phyloP scores from a whole-genome alignment of 2,888 invertebrate species.

The Autographa pulchrina region DNA sequence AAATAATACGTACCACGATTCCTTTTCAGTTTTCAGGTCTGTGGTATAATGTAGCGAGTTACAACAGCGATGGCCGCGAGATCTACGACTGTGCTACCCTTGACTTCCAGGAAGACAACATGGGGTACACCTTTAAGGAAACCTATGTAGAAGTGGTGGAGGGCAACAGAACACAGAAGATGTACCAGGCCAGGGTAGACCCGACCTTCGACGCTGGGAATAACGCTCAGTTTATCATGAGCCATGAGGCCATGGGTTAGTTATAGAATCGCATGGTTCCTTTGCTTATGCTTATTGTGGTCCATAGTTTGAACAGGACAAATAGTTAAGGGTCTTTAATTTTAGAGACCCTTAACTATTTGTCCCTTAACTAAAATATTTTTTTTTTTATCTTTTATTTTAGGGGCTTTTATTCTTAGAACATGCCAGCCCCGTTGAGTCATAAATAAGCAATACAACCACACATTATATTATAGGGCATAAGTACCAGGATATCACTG shows the following conservation, averaged over 20 bases:
- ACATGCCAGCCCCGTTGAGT: too few relatives aligned
- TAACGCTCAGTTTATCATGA: conserved; percentile 81
- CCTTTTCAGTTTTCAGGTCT: conserved; percentile 81
- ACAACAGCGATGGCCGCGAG: conserved; percentile 78
- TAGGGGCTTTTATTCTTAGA: too few relatives aligned
- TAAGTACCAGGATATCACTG: too few relatives aligned
- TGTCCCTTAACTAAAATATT: too few relatives aligned
- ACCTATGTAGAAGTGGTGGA: conserved; percentile 76
- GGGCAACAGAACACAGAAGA: conserved; percentile 81
- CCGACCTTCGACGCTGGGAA: conserved; percentile 84
- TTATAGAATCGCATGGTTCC: too few relatives aligned
- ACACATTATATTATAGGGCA: too few relatives aligned
- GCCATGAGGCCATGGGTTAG: conserved; percentile 82
- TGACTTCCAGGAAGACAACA: conserved; percentile 83
- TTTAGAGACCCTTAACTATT: too few relatives aligned
- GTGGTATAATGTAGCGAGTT: conserved; percentile 84
- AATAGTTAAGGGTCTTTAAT: too few relatives aligned
- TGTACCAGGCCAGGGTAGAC: conserved; percentile 84
- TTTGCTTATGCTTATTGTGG: too few relatives aligned
- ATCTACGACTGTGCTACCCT: conserved; percentile 82
- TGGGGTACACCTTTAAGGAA: conserved; percentile 81
- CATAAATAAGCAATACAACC: too few relatives aligned
- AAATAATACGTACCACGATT: neutral
- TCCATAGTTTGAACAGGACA: too few relatives aligned
- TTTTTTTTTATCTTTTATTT: too few relatives aligned